These are phyloP conservation scores for Chironomus striatipennis DNA, from an alignment of 1,140 invertebrate genomes.

Conservation along the genomic window DNA sequence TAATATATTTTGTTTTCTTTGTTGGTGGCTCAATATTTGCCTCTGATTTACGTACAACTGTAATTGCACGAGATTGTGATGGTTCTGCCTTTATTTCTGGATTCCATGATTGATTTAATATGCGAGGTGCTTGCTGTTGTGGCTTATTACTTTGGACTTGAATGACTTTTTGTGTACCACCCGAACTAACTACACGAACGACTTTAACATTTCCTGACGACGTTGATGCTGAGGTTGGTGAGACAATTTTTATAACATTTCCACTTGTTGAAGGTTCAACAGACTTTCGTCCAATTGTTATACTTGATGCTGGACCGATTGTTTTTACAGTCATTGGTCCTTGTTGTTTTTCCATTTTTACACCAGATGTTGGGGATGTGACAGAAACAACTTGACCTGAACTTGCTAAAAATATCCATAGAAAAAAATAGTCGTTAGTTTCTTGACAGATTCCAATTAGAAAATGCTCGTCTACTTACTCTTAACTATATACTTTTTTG, in stretches of 20 bases:
- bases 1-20: conserved; percentile 10
- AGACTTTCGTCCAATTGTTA: neutral
- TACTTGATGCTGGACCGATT: neutral
- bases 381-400: neutral
- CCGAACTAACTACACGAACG: neutral
- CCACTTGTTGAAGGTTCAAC: neutral
- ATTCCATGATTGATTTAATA: neutral
- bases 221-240: neutral
- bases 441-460: neutral
- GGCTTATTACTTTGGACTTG: neutral
- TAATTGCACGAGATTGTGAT: neutral
- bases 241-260: neutral
- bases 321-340: neutral
- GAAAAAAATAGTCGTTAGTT: neutral
- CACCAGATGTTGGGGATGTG: neutral
- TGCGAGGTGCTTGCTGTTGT: neutral
- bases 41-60: neutral
- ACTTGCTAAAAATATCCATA: neutral
- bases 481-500: neutral
- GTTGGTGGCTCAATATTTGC: neutral
- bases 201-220: neutral
- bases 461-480: neutral
- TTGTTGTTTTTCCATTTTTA: neutral
- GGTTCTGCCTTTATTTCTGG: neutral
- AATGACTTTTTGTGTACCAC: neutral